A percentile compares a stretch with the other conserved stretches of the same genome.
These are phyloP conservation scores for Sclerurus mexicanus DNA, from an alignment of 2,113 vertebrate genomes.

Conservation along the genomic window DNA sequence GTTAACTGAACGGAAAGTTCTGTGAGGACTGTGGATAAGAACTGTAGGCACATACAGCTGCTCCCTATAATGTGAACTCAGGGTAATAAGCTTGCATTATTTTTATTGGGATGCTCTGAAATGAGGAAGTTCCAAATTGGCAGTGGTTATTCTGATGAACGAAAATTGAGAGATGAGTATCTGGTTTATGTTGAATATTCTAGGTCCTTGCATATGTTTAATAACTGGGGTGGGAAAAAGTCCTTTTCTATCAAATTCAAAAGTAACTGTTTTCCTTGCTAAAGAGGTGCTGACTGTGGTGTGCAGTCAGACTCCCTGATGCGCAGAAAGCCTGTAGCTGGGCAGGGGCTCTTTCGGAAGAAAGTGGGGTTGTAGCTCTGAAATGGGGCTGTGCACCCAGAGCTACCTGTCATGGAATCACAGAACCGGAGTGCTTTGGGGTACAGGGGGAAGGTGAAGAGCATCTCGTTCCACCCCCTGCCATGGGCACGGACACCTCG, in stretches of 20 bases:
- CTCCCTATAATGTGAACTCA: not conserved
- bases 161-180: not conserved
- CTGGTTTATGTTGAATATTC: too few relatives aligned
- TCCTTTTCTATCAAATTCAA: too few relatives aligned
- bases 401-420: too few relatives aligned
- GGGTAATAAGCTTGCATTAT: not conserved
- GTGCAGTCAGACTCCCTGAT: too few relatives aligned
- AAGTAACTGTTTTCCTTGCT: too few relatives aligned
- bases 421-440: not conserved
- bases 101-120: not conserved
- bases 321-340: too few relatives aligned
- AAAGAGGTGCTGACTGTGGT: too few relatives aligned
- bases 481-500: not conserved
- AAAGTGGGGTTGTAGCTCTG: too few relatives aligned
- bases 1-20: not conserved
- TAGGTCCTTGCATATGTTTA: too few relatives aligned
- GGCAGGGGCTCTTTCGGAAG: too few relatives aligned
- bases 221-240: too few relatives aligned
- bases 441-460: not conserved
- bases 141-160: not conserved
- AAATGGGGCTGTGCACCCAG: too few relatives aligned
- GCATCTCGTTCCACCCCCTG: not conserved
- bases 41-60: not conserved
- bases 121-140: not conserved
- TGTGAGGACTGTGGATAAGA: not conserved